These are phyloP conservation scores for Oligia fasciuncula DNA, from an alignment of 2,888 invertebrate species.

Conservation along the genomic window DNA sequence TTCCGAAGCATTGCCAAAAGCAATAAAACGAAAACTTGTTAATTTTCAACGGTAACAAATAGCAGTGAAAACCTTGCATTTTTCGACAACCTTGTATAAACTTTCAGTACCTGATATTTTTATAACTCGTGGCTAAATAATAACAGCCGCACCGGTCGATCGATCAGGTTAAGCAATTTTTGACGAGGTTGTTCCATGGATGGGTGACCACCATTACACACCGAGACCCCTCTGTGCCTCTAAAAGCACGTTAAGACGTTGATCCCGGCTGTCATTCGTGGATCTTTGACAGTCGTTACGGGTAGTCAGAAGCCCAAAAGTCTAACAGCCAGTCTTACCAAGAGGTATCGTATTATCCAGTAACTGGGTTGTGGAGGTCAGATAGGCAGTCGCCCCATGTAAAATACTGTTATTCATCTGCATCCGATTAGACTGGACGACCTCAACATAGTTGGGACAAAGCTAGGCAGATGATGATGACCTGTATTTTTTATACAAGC, in stretches of 20 bases:
- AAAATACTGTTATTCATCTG: too few species aligned
- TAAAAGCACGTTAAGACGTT: too few species aligned
- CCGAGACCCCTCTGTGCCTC: too few species aligned
- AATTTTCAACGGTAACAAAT: conserved; percentile 4
- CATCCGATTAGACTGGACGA: too few species aligned
- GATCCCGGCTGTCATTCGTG: too few species aligned
- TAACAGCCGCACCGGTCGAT: neutral
- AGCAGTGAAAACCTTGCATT: neutral
- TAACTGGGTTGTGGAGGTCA: too few species aligned
- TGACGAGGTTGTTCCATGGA: neutral
- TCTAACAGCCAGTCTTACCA: too few species aligned
- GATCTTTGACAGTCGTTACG: too few species aligned
- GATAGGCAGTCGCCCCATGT: too few species aligned
- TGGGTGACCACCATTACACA: neutral
- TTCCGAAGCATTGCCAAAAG: conserved; percentile 17
- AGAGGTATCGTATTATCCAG: too few species aligned
- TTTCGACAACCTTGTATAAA: neutral
- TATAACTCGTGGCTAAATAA: neutral
- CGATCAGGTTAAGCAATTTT: neutral
- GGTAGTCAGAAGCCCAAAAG: too few species aligned
- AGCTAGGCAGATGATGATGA: neutral
- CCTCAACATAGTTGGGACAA: too few species aligned
- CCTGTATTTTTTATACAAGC: neutral
- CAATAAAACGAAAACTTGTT: conserved; percentile 18
- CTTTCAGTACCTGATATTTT: neutral